A percentile compares a stretch with the other conserved stretches of the same genome.
phyloP scores from a whole-genome alignment of 2,888 invertebrate species.

The Cabera pusaria region DNA sequence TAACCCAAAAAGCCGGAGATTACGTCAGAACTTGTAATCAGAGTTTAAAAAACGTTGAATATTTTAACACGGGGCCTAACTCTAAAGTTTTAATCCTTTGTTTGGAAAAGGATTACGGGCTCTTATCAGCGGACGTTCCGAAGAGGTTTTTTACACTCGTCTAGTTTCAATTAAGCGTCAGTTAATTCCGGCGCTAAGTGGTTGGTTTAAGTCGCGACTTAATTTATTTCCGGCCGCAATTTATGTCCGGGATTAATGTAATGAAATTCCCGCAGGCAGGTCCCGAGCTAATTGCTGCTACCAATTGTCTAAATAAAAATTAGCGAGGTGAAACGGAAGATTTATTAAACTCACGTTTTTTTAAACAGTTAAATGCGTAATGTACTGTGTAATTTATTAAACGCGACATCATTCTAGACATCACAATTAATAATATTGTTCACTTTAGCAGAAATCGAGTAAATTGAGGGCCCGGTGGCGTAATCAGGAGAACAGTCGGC shows the following conservation, averaged over 20 bases:
- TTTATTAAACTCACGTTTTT: no score
- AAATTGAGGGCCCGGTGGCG: no score
- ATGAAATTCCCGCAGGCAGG: slow-evolving; percentile 61
- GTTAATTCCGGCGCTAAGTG: slow-evolving; percentile 75
- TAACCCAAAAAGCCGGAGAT: slow-evolving; percentile 57
- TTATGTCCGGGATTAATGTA: slow-evolving; percentile 74
- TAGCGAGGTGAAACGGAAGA: slow-evolving; percentile 19
- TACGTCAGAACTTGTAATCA: slow-evolving; percentile 65
- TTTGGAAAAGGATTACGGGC: slow-evolving; percentile 61
- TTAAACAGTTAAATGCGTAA: no score
- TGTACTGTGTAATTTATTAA: no score
- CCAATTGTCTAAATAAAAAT: slow-evolving; percentile 67
- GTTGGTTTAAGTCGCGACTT: slow-evolving; percentile 67
- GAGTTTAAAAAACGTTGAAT: slow-evolving; percentile 61
- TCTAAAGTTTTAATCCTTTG: slow-evolving; percentile 61
- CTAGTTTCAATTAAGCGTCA: slow-evolving; percentile 77
- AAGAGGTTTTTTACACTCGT: slow-evolving; percentile 57
- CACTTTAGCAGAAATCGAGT: no score
- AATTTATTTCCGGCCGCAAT: slow-evolving; percentile 74
- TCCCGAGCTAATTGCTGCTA: slow-evolving; percentile 64
- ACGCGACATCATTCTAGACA: no score
- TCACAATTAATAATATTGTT: no score
- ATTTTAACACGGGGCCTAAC: slow-evolving; percentile 43
- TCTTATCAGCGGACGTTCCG: slow-evolving; percentile 57
- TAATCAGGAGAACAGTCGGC: no score